Percentiles rank a stretch among this genome's conserved stretches.
These are phyloP conservation scores for Cancer borealis DNA, from an alignment of 2,888 invertebrate species.

Conservation along the genomic window DNA sequence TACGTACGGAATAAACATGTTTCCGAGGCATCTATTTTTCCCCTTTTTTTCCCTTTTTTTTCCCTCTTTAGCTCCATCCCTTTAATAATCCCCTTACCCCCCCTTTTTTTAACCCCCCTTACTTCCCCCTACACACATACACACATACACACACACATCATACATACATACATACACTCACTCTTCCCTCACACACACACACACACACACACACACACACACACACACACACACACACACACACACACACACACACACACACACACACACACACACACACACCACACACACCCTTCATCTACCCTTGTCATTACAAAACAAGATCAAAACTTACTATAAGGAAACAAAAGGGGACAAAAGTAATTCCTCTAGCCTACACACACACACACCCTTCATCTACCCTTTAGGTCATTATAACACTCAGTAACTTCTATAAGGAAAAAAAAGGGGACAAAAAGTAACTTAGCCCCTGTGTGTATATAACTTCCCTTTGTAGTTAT, in stretches of 20 bases:
- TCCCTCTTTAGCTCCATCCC: background rate
- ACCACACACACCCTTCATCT: too few relatives aligned
- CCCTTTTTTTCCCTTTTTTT: background rate
- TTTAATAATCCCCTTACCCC: background rate
- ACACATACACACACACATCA: background rate
- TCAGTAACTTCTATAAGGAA: background rate
- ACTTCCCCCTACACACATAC: background rate
- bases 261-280: too few relatives aligned
- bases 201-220: slow-evolving; percentile 3
- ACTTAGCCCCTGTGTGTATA: background rate
- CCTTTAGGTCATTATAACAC: background rate
- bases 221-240: slow-evolving; percentile 11
- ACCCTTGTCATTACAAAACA: too few relatives aligned
- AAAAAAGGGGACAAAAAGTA: background rate
- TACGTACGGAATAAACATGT: background rate
- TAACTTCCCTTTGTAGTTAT: background rate
- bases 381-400: too few relatives aligned
- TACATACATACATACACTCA: too few relatives aligned
- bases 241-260: too few relatives aligned
- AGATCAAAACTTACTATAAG: background rate
- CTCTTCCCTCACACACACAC: too few relatives aligned
- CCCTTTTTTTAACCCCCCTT: background rate
- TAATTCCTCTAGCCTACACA: too few relatives aligned
- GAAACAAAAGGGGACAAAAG: background rate
- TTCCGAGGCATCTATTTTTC: background rate